Base-by-base conservation (phyloP, 2,797 vertebrate genomes). In the Anisognathus igniventris region DNA sequence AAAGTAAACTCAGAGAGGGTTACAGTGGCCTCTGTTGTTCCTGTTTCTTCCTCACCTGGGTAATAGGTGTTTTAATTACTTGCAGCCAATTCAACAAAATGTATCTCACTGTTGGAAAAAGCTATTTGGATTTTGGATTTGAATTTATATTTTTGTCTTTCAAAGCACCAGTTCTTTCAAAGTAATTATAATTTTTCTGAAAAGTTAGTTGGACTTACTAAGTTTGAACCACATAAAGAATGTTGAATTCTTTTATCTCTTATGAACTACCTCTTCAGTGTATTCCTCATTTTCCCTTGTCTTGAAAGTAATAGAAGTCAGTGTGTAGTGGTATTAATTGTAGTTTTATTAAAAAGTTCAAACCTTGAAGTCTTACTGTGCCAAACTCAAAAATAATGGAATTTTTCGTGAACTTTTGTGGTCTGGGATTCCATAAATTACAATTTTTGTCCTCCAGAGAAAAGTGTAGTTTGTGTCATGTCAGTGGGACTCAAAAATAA, bases 401-500 rank as follows among this genome's bases (percentile, higher is more conserved):
- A 12, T 58, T 86, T 85, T 45, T 39, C 65, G 24, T 56, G 10
- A 91, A 60, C 7, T 45, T 61, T 9, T 56, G 16, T 87, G 35
- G 18, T 61, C 66, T 93, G 66, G 14, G 19, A 78, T 58, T 87
- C 35, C 42, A 35, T 81, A 74, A 79, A 58, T 90, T 57, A 58
- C 35, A 53, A 27, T 45, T 60, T 58, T n/a, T 53, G 18, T 71
- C 19, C 60, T 75, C 35, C 50, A 90, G 44, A 67, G 53, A 83
- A 64, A 78, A 84, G 30, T 20, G 22, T 40, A 40, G 16, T 73
- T 73, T 50, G 9, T 70, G 33, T 33, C 25, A 37, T 42, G 33
- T 76, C 42, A 68, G 57, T 58, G 58, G 25, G 92, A 31, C 51
- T 88, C 53, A 61, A 15, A 68, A 92, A 82, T 62, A 89, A 83